Evolutionary conservation across 30 jellyfish, hydroid and myxozoan species (phyloP).

Genomic region (Chrysaora quinquecirrha): DNA sequence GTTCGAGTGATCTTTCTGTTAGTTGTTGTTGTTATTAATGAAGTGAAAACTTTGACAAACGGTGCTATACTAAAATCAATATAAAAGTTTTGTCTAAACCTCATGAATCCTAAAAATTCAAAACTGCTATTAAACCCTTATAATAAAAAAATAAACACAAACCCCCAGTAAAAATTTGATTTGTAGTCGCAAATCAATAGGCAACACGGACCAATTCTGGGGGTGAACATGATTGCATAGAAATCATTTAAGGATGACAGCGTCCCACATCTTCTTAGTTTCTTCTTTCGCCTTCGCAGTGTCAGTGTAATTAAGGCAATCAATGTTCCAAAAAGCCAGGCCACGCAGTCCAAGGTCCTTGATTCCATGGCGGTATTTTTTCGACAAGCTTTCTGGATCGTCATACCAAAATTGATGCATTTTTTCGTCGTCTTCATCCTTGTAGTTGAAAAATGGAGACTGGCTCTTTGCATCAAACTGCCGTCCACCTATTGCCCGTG

Average conservation of each 20-base stretch:
- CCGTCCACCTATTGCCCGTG: constrained; percentile 72
- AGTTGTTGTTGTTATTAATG: too few species aligned
- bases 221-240: too few species aligned
- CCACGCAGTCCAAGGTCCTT: constrained; percentile 66
- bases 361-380: constrained; percentile 63
- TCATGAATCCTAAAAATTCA: too few species aligned
- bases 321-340: constrained; percentile 68
- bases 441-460: constrained; percentile 73
- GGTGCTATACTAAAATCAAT: too few species aligned
- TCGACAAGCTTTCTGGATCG: constrained; percentile 61
- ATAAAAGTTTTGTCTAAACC: too few species aligned
- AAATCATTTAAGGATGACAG: constrained; percentile 49
- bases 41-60: too few species aligned
- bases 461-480: constrained; percentile 59
- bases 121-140: too few species aligned
- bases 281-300: constrained; percentile 48
- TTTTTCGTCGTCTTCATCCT: constrained; percentile 18
- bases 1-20: too few species aligned
- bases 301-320: constrained; percentile 65
- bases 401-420: constrained; percentile 82
- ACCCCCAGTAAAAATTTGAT: too few species aligned
- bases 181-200: too few species aligned
- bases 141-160: too few species aligned
- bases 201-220: too few species aligned
- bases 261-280: constrained; percentile 77